These are phyloP conservation scores for Microhierax caerulescens DNA, from an alignment of 2,797 vertebrate species.

Conservation along the genomic window DNA sequence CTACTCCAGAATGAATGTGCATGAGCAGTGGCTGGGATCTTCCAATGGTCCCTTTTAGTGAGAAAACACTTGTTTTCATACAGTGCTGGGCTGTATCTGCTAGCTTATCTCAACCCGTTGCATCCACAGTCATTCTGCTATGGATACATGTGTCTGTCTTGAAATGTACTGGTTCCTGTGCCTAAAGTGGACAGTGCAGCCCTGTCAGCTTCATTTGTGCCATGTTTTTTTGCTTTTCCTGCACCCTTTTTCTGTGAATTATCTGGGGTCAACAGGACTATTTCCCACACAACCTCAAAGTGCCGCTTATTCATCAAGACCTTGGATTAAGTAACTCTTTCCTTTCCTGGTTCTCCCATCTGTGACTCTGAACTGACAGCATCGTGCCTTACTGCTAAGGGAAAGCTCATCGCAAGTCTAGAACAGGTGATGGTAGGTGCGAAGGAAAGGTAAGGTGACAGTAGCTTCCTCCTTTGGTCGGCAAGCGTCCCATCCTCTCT, in stretches of 20 bases:
- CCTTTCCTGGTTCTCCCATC: neutral
- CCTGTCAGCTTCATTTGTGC: neutral
- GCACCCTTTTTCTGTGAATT: accelerated
- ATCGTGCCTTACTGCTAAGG: neutral
- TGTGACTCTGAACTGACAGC: neutral
- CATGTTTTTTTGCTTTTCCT: neutral
- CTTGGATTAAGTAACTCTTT: neutral
- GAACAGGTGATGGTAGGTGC: neutral
- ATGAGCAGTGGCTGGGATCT: neutral
- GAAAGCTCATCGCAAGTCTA: neutral
- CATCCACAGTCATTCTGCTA: neutral
- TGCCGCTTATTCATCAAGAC: neutral
- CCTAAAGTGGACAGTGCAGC: neutral
- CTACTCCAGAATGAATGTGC: neutral
- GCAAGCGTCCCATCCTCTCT: accelerated
- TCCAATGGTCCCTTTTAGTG: neutral
- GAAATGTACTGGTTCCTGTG: neutral
- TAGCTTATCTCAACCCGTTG: neutral
- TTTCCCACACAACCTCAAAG: neutral
- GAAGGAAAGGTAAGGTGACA: neutral
- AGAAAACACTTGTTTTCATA: neutral
- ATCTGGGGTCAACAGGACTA: neutral
- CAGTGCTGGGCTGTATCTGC: neutral
- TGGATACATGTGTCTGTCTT: accelerated
- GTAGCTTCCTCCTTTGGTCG: neutral